These are phyloP conservation scores for Galagoides demidoff DNA, from an alignment of 2,797 vertebrate genomes.

Conservation along the genomic window DNA sequence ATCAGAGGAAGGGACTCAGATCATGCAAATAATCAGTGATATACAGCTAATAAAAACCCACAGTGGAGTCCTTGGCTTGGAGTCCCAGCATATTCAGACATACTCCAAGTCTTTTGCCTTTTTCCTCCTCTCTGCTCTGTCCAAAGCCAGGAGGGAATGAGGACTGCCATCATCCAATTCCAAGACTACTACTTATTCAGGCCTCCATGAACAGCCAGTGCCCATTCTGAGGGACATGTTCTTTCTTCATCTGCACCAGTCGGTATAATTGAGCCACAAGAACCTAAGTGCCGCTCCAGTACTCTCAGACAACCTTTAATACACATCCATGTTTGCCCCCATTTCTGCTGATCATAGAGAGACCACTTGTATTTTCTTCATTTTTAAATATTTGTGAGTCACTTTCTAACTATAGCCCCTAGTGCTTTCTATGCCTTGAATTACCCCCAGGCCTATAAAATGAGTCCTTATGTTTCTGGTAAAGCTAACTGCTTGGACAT, in stretches of 20 bases:
- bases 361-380: neutral
- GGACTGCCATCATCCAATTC: neutral
- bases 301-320: neutral
- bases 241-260: neutral
- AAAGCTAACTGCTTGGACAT: neutral
- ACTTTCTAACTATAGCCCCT: neutral
- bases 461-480: neutral
- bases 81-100: neutral
- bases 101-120: neutral
- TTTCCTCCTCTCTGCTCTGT: neutral
- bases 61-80: neutral
- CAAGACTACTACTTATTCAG: neutral
- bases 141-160: neutral
- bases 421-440: neutral
- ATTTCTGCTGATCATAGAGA: constrained; percentile 17
- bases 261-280: neutral
- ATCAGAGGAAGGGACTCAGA: neutral
- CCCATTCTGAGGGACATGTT: neutral
- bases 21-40: neutral
- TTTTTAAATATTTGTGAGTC: neutral
- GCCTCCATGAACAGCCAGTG: neutral
- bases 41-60: neutral
- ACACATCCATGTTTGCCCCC: neutral
- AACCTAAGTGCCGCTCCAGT: neutral
- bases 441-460: neutral